phyloP scores from a whole-genome alignment of 2,797 vertebrate genomes.

The Crypturellus tataupa region DNA sequence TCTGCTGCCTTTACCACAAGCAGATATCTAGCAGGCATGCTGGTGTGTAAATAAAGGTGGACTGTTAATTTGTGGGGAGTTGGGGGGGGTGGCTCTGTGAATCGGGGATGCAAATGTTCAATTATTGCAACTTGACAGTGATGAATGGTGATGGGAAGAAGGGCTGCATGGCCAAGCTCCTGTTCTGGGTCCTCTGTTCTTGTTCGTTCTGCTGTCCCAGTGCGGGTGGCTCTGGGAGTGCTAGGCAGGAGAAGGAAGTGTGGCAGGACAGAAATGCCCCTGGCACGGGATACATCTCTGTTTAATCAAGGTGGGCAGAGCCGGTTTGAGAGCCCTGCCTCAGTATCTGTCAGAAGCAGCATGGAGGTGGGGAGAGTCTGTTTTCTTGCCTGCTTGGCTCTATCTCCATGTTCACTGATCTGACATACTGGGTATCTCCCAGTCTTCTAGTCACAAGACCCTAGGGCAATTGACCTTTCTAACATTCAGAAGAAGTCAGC shows the following conservation, averaged over 20 bases:
- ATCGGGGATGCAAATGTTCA: constrained; percentile 53
- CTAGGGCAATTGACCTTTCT: constrained; percentile 5
- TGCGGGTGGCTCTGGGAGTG: neutral
- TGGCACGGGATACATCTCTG: neutral
- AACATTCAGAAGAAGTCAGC: neutral
- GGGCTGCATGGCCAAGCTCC: neutral
- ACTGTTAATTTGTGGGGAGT: constrained; percentile 22
- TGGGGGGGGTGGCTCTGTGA: neutral
- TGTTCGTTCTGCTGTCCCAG: neutral
- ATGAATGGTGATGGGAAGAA: constrained; percentile 52
- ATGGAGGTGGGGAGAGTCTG: neutral
- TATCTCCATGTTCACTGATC: neutral
- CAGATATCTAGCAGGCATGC: neutral
- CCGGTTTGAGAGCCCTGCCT: neutral
- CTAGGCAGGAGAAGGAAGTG: neutral
- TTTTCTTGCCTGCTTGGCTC: neutral
- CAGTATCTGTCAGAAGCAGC: neutral
- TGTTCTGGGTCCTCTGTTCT: constrained; percentile 24
- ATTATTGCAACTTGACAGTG: constrained; percentile 66
- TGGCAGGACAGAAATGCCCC: neutral
- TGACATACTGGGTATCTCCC: neutral
- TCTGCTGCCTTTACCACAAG: neutral
- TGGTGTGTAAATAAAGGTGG: constrained; percentile 27
- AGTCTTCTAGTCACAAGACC: neutral
- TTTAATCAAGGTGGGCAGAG: neutral